Percentiles rank a stretch among this genome's conserved stretches.
Evolutionary conservation across 2,888 invertebrate species (phyloP).

Genomic region (Agrochola lota): DNA sequence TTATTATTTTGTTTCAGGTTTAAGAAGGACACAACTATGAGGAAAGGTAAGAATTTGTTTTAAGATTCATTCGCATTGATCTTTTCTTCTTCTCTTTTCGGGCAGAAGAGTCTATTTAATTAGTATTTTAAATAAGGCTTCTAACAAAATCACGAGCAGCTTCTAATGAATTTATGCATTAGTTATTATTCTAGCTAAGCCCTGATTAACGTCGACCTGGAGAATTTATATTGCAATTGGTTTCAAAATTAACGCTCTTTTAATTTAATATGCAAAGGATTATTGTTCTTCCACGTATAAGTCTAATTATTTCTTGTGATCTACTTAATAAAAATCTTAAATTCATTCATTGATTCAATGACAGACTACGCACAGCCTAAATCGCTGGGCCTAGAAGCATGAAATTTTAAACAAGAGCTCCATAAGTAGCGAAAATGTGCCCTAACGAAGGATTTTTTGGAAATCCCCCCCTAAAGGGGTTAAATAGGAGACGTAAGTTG

Average conservation of each 20-base stretch:
- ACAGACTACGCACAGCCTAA: neutral
- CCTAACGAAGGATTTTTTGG: too few relatives aligned
- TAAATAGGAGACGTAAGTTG: too few relatives aligned
- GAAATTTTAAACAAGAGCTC: too few relatives aligned
- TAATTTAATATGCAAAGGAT: conserved; percentile 10
- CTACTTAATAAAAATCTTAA: neutral
- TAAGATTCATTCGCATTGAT: conserved; percentile 24
- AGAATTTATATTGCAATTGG: conserved; percentile 34
- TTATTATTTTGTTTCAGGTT: conserved; percentile 82
- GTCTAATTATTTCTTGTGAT: neutral
- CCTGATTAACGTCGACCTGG: conserved; percentile 33
- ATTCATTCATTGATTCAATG: neutral
- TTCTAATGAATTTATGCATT: conserved; percentile 31
- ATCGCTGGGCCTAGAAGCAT: too few relatives aligned
- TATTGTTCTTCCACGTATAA: neutral
- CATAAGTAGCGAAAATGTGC: too few relatives aligned
- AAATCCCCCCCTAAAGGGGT: too few relatives aligned
- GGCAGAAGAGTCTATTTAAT: conserved; percentile 49
- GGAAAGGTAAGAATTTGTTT: conserved; percentile 80
- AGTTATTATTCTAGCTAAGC: conserved; percentile 25
- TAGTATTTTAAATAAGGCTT: neutral
- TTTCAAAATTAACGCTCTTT: conserved; percentile 15
- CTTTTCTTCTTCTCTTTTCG: conserved; percentile 29
- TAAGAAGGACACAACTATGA: conserved; percentile 83
- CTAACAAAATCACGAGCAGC: neutral